Evolutionary conservation across 2,797 vertebrate species (phyloP), one percentile per base, ranked within the genome.

Genomic region (Phoebastria nigripes): DNA sequence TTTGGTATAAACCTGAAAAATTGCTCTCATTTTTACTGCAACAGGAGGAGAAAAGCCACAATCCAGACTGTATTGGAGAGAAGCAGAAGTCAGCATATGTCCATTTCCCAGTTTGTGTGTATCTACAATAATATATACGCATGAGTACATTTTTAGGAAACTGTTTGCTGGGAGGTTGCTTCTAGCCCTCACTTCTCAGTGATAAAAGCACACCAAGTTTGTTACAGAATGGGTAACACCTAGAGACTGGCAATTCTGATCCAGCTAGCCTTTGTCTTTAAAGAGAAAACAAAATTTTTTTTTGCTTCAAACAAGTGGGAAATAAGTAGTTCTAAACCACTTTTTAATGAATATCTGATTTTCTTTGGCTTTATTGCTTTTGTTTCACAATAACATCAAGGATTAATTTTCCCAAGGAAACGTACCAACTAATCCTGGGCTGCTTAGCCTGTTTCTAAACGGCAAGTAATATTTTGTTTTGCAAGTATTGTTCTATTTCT

Each of bases 1-100:
- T 97, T 96, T 51, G 28, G 93, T 94, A 97, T 97, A 96, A 97
- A 96, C 94, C 96, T 97, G 97, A 97, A 97, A 97, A 97, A 97
- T 97, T 95, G 96, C 96, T 97, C 95, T 96, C 92, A 18, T 94
- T 96, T 95, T 95, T 91, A 83, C 94, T 86, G 95, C 73, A 67
- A 97, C 86, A 85, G 95, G 96, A 95, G 92, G 69, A 79, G 85
- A 87, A 89, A 86, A 89, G 33, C 73, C 90, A 82, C 91, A 95
- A 67, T 91, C 90, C 90, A 87, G 85, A 26, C 72, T 71, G 54
- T 35, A n/a, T 15, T 61, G 76, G 91, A 91, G 87, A 87, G 95
- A 89, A 90, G 94, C 94, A 94, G 93, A 84, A 97, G 97, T 97
- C 96, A 96, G 96, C 96, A 94, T 71, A 88, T 95, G 91, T 87